Base-by-base conservation (phyloP, 2,797 vertebrate genomes). In the Pseudomugil tenellus region DNA sequence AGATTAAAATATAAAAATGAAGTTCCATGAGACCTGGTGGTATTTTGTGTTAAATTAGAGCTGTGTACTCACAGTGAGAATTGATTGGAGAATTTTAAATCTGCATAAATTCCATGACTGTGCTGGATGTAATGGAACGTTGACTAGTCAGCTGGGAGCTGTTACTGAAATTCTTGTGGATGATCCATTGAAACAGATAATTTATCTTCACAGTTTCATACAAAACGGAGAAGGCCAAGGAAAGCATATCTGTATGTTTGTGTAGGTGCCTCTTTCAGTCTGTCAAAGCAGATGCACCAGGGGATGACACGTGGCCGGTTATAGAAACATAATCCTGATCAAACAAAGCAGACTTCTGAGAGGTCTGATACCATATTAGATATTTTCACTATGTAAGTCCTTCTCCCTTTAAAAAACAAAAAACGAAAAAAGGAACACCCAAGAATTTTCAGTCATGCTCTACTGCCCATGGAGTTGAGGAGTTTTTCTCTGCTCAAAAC, bases 361-460 rank as follows among this genome's bases (percentile, higher is more conserved):
- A 77, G 63, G 37, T 63, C 79, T 43, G 80, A 90, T 81, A 76
- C 76, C 39, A 7, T 81, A 83, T 85, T 81, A 80, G 82, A 83
- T 70, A 70, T 88, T 88, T 88, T 83, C 83, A 87, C 75, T 65
- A 84, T 77, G 63, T 60, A 85, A 87, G 82, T 56, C 71, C 55
- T 70, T 77, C 68, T 70, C 63, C n/a, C n/a, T n/a, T n/a, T n/a
- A n/a, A n/a, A n/a, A 54, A 19, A 9, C 9, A 70, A 58, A 72
- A 65, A 52, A 70, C 57, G 73, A 69, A 57, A 76, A 76, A 79
- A 84, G 84, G 89, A 91, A 90, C 86, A 87, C 88, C 87, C 89
- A 89, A 76, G 89, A 81, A 84, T 88, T 79, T 73, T 77, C 68
- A 78, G 85, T 80, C 64, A 3, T 65, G 58, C 78, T 86, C 61